Evolutionary conservation across 2,113 vertebrate genomes (phyloP).

Genomic region (Perccottus glenii): DNA sequence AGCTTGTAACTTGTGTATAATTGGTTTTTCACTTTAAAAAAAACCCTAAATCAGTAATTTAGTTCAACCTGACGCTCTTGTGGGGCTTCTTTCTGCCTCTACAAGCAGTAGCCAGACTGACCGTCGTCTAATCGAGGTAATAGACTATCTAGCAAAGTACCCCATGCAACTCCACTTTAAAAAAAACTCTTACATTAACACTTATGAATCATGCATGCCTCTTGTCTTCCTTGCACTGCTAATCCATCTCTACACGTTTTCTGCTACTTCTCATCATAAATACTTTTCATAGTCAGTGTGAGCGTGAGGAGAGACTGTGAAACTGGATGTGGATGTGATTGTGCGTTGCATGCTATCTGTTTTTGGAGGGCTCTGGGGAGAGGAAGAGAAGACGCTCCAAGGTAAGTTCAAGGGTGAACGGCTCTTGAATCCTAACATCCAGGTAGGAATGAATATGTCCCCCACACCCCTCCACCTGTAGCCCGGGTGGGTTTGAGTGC

Average conservation of each 20-base stretch:
- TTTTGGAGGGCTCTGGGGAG: conserved; percentile 67
- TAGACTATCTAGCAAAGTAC: neutral
- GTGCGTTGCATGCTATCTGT: conserved; percentile 77
- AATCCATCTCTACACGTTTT: conserved; percentile 68
- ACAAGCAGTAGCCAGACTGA: neutral
- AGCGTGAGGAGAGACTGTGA: conserved; percentile 22
- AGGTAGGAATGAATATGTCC: conserved; percentile 78
- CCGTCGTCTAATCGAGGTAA: neutral
- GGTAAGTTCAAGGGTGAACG: conserved; percentile 81
- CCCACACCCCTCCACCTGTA: conserved; percentile 32
- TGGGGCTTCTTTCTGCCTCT: neutral
- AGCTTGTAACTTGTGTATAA: too few species aligned
- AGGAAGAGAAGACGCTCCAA: conserved; percentile 66
- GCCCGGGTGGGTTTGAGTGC: conserved; percentile 41
- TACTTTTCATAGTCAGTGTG: conserved; percentile 57
- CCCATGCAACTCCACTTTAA: conserved; percentile 2
- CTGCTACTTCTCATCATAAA: conserved; percentile 62
- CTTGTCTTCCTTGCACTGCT: conserved; percentile 72
- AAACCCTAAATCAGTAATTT: too few species aligned
- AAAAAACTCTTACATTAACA: conserved; percentile 32
- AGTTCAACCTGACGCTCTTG: too few species aligned
- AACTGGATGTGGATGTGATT: conserved; percentile 28
- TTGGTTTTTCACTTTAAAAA: too few species aligned
- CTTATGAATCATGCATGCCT: conserved; percentile 68
- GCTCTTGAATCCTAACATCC: conserved; percentile 71